Evolutionary conservation across 2,113 vertebrate species (phyloP), one percentile per base, ranked within the genome.

Genomic region (Aptenodytes forsteri): DNA sequence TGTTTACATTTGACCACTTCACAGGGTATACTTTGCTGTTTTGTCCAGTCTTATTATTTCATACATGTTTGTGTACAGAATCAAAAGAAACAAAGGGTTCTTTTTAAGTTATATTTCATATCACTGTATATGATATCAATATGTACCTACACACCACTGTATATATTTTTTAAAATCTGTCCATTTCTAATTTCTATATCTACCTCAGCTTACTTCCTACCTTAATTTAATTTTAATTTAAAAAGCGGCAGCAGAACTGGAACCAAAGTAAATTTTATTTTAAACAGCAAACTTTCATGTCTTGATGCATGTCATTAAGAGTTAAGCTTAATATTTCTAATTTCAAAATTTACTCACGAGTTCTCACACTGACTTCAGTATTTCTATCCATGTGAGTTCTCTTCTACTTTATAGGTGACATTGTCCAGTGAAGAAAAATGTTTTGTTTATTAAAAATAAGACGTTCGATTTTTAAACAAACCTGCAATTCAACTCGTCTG

Each of bases 121-220:
- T 52, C 8, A 38, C 34, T 66, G 5, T n/a, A 26, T 2, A 0
- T 40, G 34, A 26, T 76, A n/a, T 15, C 3, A 3, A 49, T 56
- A 15, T 22, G 7, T 81, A 22, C n/a, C 23, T 49, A 16, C 16
- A 49, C 18, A 46, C 3, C 13, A 38, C 44, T 46, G 17, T 16
- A 11, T 67, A 10, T 54, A 21, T 36, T 42, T 85, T 85, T 85
- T 38, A 7, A 42, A 82, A 59, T 69, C 6, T 64, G 8, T 38
- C 36, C 0, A 1, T 64, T 71, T 87, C 30, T 58, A 49, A 6
- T 72, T 64, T 25, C 19, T 83, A 2, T 44, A 6, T 44, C 25
- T 89, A 65, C 30, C 47, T 89, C 36, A 65, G 7, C 4, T 78
- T 75, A 29, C 9, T 67, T 87, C 22, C 26, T 66, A 18, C 9